Evolutionary conservation across 2,888 invertebrate genomes (phyloP).

Genomic region (Hemithea aestivaria): DNA sequence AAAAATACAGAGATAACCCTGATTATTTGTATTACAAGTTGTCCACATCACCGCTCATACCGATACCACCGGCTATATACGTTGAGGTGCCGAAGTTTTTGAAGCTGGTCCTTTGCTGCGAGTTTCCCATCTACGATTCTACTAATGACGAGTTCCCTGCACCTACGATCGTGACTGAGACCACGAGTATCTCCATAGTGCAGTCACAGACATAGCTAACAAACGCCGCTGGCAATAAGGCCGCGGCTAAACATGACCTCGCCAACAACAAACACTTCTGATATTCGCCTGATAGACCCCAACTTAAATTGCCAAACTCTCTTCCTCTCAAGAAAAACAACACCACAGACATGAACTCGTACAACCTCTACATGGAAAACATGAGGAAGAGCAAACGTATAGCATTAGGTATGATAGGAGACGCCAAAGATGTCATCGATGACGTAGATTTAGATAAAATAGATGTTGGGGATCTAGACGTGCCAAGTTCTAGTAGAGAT

Average conservation of each 20-base stretch:
- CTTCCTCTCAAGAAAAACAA: conserved; percentile 69
- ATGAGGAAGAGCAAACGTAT: conserved; percentile 59
- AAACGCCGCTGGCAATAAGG: conserved; percentile 64
- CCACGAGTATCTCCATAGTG: conserved; percentile 84
- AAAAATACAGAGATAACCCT: conserved; percentile 91
- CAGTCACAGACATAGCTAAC: conserved; percentile 86
- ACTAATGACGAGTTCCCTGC: conserved; percentile 83
- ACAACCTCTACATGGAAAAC: conserved; percentile 69
- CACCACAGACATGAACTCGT: conserved; percentile 67
- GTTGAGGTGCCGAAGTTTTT: conserved; percentile 90
- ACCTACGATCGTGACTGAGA: conserved; percentile 82
- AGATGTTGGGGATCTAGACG: conserved; percentile 37
- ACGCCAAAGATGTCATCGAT: conserved; percentile 58
- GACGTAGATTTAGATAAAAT: conserved; percentile 42
- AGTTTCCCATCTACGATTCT: conserved; percentile 91
- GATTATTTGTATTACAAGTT: conserved; percentile 93
- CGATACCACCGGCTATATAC: conserved; percentile 92
- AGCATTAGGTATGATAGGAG: conserved; percentile 64
- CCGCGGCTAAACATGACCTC: conserved; percentile 59
- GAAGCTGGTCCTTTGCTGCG: conserved; percentile 92
- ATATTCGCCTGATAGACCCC: conserved; percentile 67
- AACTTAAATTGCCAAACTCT: conserved; percentile 65
- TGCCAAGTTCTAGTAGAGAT: conserved; percentile 59
- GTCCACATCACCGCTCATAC: conserved; percentile 93
- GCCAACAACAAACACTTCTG: conserved; percentile 69